Conservation (phyloP, 2,797 vertebrate species). For the Rhadinocentrus ornatus region DNA sequence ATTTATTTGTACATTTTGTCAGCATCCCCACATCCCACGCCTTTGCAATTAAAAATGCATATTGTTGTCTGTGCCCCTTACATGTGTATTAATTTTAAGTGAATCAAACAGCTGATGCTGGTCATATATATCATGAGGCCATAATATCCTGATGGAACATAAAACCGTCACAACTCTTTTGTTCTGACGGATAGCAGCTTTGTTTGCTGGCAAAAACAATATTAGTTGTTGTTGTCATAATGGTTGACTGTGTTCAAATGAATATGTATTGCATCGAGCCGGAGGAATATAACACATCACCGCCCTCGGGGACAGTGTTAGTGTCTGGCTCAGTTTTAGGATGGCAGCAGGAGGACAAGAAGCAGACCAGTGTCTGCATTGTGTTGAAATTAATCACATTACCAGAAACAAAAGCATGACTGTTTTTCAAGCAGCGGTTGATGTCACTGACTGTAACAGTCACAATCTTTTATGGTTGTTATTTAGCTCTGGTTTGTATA, state of each 20-base stretch:
- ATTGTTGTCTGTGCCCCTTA: slow-evolving; percentile 67
- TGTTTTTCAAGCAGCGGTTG: slow-evolving; percentile 44
- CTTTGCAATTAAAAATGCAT: slow-evolving; percentile 73
- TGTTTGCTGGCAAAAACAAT: slow-evolving; percentile 37
- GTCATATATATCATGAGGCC: slow-evolving; percentile 51
- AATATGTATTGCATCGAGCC: slow-evolving; percentile 61
- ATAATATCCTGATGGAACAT: slow-evolving; percentile 25
- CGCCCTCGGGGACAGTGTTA: slow-evolving; percentile 34
- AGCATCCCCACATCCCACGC: slow-evolving; percentile 40
- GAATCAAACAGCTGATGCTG: slow-evolving; percentile 62
- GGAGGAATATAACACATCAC: slow-evolving; percentile 9
- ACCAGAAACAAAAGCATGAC: slow-evolving; percentile 14
- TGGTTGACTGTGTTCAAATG: slow-evolving; percentile 54
- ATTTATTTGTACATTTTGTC: slow-evolving; percentile 59
- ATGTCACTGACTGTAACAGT: slow-evolving; percentile 54
- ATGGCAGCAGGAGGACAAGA: slow-evolving; percentile 38
- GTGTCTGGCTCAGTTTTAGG: too few species aligned
- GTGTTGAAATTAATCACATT: slow-evolving; percentile 77
- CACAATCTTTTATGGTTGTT: slow-evolving; percentile 38
- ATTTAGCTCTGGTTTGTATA: slow-evolving; percentile 2
- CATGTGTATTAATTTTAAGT: slow-evolving; percentile 74
- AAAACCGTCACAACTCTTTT: slow-evolving; percentile 22
- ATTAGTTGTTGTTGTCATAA: slow-evolving; percentile 36
- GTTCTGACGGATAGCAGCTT: slow-evolving; percentile 64
- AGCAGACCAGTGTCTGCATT: slow-evolving; percentile 46